Conservation (phyloP, 2,888 invertebrate genomes). For the Meiosimyza decipiens region DNA sequence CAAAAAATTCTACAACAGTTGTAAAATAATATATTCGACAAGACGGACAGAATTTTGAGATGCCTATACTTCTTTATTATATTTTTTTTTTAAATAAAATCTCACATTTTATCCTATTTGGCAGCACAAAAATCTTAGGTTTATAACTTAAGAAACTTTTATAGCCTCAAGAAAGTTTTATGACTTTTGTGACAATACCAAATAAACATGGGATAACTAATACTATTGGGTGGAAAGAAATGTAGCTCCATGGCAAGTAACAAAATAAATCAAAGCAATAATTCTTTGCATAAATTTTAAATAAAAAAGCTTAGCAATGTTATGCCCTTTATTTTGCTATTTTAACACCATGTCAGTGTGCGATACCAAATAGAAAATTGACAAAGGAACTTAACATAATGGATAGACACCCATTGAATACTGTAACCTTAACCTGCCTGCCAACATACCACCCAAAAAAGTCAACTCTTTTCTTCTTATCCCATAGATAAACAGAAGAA, state of each 20-base stretch:
- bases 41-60: too few relatives aligned
- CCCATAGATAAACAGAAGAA: background rate
- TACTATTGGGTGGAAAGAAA: background rate
- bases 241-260: background rate
- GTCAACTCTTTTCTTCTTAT: background rate
- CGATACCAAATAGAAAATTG: background rate
- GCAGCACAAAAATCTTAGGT: slow-evolving; percentile 8
- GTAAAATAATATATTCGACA: too few relatives aligned
- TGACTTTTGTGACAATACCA: background rate
- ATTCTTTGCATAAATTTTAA: slow-evolving; percentile 3
- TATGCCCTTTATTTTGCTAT: slow-evolving; percentile 2
- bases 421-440: background rate
- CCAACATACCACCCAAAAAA: background rate
- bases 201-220: too few relatives aligned
- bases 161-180: background rate
- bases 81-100: too few relatives aligned
- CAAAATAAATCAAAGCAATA: slow-evolving; percentile 12
- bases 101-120: too few relatives aligned
- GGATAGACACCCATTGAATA: background rate
- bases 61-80: too few relatives aligned
- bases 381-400: background rate
- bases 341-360: slow-evolving; percentile 2
- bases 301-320: background rate
- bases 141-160: slow-evolving; percentile 53
- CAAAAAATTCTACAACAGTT: too few relatives aligned